These are phyloP conservation scores for Willisornis vidua DNA, from an alignment of 2,113 vertebrate species.

Conservation along the genomic window DNA sequence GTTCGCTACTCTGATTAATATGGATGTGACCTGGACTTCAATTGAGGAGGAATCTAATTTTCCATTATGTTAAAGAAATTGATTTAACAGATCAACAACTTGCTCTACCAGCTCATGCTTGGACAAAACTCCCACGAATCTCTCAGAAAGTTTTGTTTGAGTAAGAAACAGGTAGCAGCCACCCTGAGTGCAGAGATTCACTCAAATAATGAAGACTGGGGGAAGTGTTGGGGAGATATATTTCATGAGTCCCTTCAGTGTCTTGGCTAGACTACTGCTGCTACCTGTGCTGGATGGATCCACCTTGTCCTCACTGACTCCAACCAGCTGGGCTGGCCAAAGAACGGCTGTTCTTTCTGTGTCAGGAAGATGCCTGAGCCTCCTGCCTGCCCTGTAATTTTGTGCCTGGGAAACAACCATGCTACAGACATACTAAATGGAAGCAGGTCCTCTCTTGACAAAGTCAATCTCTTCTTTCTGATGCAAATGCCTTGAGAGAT, in stretches of 20 bases:
- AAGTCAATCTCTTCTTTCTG: background rate
- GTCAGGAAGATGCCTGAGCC: background rate
- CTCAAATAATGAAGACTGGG: background rate
- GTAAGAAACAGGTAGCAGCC: background rate
- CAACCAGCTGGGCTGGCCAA: background rate
- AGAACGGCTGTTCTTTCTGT: background rate
- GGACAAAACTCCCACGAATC: background rate
- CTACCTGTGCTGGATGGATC: background rate
- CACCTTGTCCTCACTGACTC: background rate
- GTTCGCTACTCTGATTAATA: background rate
- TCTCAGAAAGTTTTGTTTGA: background rate
- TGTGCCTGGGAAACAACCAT: background rate
- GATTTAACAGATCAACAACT: slow-evolving; percentile 6
- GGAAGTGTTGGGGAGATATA: background rate
- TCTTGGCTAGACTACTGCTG: background rate
- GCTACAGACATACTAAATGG: background rate
- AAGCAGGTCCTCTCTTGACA: background rate
- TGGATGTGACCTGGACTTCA: background rate
- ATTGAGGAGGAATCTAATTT: slow-evolving; percentile 4
- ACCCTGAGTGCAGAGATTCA: accelerated
- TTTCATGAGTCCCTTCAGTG: accelerated
- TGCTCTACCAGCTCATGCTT: background rate
- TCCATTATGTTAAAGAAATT: background rate
- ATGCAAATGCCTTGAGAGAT: background rate
- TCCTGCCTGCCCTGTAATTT: background rate